Conservation (phyloP, 2,797 vertebrate species). For the Zalophus californianus region DNA sequence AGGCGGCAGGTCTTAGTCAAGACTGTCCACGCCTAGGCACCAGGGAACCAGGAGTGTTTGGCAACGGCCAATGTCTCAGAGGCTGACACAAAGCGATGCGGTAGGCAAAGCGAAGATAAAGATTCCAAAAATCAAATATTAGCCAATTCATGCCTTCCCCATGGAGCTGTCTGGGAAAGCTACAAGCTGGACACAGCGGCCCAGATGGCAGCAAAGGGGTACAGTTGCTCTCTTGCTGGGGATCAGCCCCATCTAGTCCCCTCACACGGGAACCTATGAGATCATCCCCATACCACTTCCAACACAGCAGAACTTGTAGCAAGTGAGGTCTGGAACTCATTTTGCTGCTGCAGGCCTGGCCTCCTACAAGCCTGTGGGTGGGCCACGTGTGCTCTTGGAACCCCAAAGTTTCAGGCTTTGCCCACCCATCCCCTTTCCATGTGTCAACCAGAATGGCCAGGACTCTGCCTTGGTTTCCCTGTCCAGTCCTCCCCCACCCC, state of each 20-base stretch:
- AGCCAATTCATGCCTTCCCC: neutral
- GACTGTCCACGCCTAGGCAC: neutral
- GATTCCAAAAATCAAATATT: constrained; percentile 47
- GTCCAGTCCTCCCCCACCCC: neutral
- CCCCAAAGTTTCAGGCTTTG: neutral
- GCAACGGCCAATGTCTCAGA: constrained; percentile 8
- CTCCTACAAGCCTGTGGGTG: neutral
- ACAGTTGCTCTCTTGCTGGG: neutral
- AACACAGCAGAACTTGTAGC: neutral
- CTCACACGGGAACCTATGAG: neutral
- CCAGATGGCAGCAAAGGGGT: constrained; percentile 19
- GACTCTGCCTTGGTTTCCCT: constrained; percentile 24
- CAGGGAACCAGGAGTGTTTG: neutral
- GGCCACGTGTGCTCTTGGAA: neutral
- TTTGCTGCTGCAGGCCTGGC: neutral
- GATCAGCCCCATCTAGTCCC: neutral
- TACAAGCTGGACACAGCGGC: neutral
- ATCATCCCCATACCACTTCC: neutral
- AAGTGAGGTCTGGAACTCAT: neutral
- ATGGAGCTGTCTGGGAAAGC: neutral
- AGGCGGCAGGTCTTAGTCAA: constrained; percentile 16
- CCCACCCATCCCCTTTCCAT: neutral
- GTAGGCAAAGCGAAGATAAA: constrained; percentile 53
- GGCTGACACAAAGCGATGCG: neutral
- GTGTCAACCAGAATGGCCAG: neutral